Base-by-base conservation (phyloP, 2,113 vertebrate genomes). In the Osmerus mordax region DNA sequence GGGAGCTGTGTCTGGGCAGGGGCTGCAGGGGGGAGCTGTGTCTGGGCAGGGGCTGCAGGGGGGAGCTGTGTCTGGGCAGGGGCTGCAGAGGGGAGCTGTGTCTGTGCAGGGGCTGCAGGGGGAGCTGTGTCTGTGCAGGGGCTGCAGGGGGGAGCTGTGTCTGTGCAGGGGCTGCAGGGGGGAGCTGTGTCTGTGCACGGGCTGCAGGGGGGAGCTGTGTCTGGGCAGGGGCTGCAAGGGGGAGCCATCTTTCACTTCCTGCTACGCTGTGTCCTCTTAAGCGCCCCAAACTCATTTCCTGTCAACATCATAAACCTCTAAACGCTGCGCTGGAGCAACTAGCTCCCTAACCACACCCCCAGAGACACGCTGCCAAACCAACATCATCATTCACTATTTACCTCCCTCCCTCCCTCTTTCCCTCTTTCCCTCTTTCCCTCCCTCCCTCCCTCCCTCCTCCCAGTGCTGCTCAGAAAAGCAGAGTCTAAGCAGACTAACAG, bases 361-460 rank as follows among this genome's bases (percentile, higher is more conserved):
- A 2, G 76, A 82, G 73, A 76, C 13, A 73, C 75, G 59, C 74
- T 62, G 78, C 80, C 76, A 70, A 72, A 79, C 77, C 62, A 84
- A 80, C 75, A 81, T 83, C 77, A 77, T 83, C 79, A 78, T 86
- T 84, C 83, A 72, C 73, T 73, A 66, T 76, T 64, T 73, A 41
- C 64, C 76, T 32, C 29, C 29, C 29, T 32, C 29, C 29, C 2
- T 32, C 29, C 29, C 3, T 32, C 29, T 3, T 3, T 41, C 36
- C 8, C 36, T 41, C 36, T 8, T 5, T 41, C 36, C 36, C 8
- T 41, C 36, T 8, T 9, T 41, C 36, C 36, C 36, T 41, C 6
- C 36, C 36, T 9, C 36, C 6, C 6, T 41, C 36, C 36, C 6
- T 41, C 36, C 36, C 36, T 41, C 5, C 5, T 32, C 29, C 5